Evolutionary conservation across 2,797 vertebrate species (phyloP), one percentile per base, ranked within the genome.

Genomic region (Halcyon badia): DNA sequence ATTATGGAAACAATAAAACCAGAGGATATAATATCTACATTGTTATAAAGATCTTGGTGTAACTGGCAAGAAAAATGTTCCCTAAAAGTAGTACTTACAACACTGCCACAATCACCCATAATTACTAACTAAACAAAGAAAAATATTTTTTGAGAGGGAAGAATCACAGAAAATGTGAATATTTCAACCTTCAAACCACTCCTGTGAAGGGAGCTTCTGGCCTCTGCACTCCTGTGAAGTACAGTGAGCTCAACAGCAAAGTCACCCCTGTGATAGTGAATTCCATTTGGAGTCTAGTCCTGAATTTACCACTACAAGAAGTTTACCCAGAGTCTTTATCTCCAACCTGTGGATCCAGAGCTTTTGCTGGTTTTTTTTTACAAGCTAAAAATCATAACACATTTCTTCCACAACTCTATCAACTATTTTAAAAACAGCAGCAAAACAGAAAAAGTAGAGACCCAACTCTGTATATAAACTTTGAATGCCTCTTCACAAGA

Each of bases 351-450:
- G 20, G 28, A 92, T 85, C 13, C 44, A 68, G 54, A 85, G 48
- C 0, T 31, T 35, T 26, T 26, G 19, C 31, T 19, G 14, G 56
- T 22, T 51, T 70, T 51, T 70, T 31, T 69, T 13, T 17, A 2
- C 3, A 65, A 68, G 22, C 42, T 51, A 37, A 78, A 94, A 94
- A 87, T 37, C 56, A 30, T 65, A 91, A 90, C 24, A 60, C 31
- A 57, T 87, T 83, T 83, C 90, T 87, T 84, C 92, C 69, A 81
- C 48, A 92, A 93, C 46, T 62, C 72, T 52, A 62, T 65, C 56
- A 93, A 57, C 18, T 72, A 20, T 42, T 92, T 25, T 64, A 54
- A 87, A 71, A 92, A 35, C 20, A 81, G 39, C 37, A 86, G 75
- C 41, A 87, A 92, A 88, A 69, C 21, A 87, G 35, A 91, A 68